phyloP scores from a whole-genome alignment of 2,113 vertebrate genomes.

The Lethenteron camtschaticum region DNA sequence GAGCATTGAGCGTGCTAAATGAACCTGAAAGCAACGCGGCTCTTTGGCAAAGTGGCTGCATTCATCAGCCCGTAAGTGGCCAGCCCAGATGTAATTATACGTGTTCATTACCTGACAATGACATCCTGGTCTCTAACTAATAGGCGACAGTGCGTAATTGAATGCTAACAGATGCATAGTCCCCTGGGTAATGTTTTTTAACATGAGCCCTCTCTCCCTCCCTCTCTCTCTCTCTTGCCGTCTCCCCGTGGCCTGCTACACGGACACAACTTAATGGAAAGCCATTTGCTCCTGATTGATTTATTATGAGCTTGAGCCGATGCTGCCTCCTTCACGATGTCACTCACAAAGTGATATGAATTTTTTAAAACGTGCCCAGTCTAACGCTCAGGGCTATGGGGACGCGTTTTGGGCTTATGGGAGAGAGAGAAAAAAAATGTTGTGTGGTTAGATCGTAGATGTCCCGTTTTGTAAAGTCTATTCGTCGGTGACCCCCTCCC shows the following conservation, averaged over 20 bases:
- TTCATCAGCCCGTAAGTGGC: conserved; percentile 1
- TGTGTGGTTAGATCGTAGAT: too few species aligned
- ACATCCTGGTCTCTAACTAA: conserved; percentile 1
- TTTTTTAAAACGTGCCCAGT: too few species aligned
- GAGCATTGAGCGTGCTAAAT: conserved; percentile 5
- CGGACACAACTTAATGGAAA: neutral
- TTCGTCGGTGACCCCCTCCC: too few species aligned
- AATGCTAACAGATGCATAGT: conserved; percentile 5
- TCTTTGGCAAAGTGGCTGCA: conserved; percentile 1
- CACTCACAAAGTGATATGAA: neutral
- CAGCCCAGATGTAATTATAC: conserved; percentile 3
- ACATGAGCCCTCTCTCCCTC: neutral
- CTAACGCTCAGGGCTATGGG: too few species aligned
- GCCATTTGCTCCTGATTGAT: neutral
- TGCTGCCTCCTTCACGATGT: neutral
- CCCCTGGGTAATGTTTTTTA: conserved; percentile 5
- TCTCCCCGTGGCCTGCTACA: neutral
- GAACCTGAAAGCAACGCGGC: neutral
- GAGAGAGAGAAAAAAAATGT: too few species aligned
- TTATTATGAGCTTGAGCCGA: conserved; percentile 1
- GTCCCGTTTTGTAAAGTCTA: too few species aligned
- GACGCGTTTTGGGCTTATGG: too few species aligned
- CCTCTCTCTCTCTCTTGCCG: neutral
- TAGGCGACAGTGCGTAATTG: conserved; percentile 2
- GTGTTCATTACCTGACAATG: conserved; percentile 6